Percentiles rank a stretch among this genome's conserved stretches.
Conservation (phyloP, 2,113 vertebrate genomes). For the Semnornis frantzii region DNA sequence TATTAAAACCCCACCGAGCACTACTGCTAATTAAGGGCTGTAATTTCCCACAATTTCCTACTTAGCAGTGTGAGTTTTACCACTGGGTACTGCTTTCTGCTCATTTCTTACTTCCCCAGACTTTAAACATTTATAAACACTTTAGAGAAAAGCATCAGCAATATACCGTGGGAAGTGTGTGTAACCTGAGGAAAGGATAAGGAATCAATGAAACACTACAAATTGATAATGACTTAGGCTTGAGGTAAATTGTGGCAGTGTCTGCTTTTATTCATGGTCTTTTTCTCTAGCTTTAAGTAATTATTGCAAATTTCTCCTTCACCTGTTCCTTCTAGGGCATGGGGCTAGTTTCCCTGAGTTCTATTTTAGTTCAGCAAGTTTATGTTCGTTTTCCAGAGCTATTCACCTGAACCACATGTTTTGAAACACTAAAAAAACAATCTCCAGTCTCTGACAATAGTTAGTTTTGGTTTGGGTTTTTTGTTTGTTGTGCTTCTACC, state of each 20-base stretch:
- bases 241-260: neutral
- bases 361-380: neutral
- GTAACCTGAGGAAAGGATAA: neutral
- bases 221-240: neutral
- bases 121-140: neutral
- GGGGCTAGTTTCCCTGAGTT: neutral
- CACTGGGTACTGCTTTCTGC: neutral
- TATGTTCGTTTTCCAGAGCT: neutral
- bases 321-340: neutral
- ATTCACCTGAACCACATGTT: neutral
- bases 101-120: neutral
- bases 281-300: neutral
- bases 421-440: neutral
- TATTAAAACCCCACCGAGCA: neutral
- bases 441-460: conserved; percentile 1
- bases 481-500: conserved; percentile 2
- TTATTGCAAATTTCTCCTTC: neutral
- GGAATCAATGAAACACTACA: neutral
- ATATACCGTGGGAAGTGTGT: neutral
- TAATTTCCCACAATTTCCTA: neutral
- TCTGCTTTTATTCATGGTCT: neutral
- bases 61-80: neutral
- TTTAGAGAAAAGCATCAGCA: neutral
- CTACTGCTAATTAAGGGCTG: neutral
- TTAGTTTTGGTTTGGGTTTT: neutral